These are phyloP conservation scores for Drosophila dunni DNA, from an alignment of 1,140 invertebrate genomes.

Conservation along the genomic window DNA sequence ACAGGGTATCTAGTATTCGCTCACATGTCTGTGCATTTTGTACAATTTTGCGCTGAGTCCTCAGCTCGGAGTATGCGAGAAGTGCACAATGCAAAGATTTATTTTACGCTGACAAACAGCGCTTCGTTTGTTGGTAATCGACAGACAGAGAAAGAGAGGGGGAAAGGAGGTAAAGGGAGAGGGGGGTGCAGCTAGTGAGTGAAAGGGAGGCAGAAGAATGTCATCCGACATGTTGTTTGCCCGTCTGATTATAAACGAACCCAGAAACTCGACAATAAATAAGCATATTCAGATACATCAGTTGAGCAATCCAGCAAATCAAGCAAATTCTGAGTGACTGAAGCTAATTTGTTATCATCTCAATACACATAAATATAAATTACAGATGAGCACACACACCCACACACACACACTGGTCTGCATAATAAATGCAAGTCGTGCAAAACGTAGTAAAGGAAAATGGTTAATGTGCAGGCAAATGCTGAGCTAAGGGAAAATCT, in stretches of 20 bases:
- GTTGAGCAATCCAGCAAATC: slow-evolving; percentile 60
- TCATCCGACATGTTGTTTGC: slow-evolving; percentile 54
- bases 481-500: slow-evolving; percentile 21
- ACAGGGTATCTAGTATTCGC: slow-evolving; percentile 7
- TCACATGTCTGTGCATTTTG: neutral
- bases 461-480: slow-evolving; percentile 40
- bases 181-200: no score
- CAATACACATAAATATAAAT: slow-evolving; percentile 9
- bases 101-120: slow-evolving; percentile 81
- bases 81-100: slow-evolving; percentile 82
- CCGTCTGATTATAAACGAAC: slow-evolving; percentile 57
- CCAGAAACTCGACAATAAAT: slow-evolving; percentile 49
- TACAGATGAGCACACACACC: slow-evolving; percentile 10
- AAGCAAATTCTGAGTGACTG: slow-evolving; percentile 48
- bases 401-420: no score
- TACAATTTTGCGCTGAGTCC: slow-evolving; percentile 9
- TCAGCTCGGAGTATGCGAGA: slow-evolving; percentile 39
- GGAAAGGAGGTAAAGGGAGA: neutral
- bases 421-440: no score
- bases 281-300: slow-evolving; percentile 45
- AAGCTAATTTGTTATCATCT: slow-evolving; percentile 73
- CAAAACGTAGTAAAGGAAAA: neutral
- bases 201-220: slow-evolving; percentile 1
- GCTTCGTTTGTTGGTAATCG: slow-evolving; percentile 71
- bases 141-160: slow-evolving; percentile 32